Evolutionary conservation across 37 sponge, comb jelly and placozoan species (phyloP), one percentile per base, ranked within the genome.

Genomic region (Agelas oroides): DNA sequence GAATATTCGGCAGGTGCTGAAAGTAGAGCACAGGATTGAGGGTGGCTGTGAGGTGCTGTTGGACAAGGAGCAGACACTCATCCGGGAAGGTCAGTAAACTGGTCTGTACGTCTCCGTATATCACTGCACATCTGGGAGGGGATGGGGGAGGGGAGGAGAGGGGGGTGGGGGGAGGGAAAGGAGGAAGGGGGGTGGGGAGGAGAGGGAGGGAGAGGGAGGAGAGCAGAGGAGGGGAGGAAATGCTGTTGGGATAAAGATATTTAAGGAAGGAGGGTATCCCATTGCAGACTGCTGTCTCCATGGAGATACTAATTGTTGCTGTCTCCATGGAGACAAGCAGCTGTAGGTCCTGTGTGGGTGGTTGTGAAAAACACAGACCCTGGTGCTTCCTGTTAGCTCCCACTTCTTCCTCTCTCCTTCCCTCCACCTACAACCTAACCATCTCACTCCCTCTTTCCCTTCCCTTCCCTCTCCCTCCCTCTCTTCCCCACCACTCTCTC

Each of bases 1-100:
- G 73, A 85, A 32, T 41, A 55, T 90, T 14, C 57, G 91, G 6
- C 68, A 80, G 27, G 81, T 84, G 54, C 77, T 90, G 54, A 65
- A 79, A 30, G 63, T 90, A 32, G 91, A 90, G 81, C 46, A 33
- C 41, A 80, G 35, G 70, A 73, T 90, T 2, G 86, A 85, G 46
- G 91, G 86, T 40, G 91, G 91, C 54, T 90, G 91, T 70, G 57
- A 21, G 25, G 61, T 38, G 12, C 73, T 90, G 66, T 70, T 90
- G 55, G 91, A 90, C 71, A 84, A 80, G 58, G 91, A 90, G 28
- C 91, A 90, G 81, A 38, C 76, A 0, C 75, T 85, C 25, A 33
- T 90, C 34, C 79, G 81, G 38, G 67, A 90, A 74, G 91, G 91
- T 90, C 3, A 71, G 80, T 16, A 52, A 39, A n/a, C 37, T n/a